Evolutionary conservation across 2,113 vertebrate species (phyloP).

Genomic region (Clarias macrocephalus): DNA sequence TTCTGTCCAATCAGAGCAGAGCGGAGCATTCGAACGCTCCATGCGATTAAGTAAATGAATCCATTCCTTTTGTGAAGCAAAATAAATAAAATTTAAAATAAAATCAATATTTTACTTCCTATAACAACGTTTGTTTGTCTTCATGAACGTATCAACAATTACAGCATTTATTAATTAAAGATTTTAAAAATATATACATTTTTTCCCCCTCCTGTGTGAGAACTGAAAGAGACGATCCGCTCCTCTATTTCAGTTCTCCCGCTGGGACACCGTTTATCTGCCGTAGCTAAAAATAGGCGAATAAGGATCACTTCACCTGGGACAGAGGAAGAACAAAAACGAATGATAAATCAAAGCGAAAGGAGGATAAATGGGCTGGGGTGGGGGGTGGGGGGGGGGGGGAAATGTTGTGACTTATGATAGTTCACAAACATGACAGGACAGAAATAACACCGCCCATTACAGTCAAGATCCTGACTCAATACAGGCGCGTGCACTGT

Average conservation of each 20-base stretch:
- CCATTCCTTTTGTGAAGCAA: too few relatives aligned
- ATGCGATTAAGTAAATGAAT: too few relatives aligned
- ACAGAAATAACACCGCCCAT: background rate
- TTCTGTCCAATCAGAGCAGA: too few relatives aligned
- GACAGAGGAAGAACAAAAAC: slow-evolving; percentile 37
- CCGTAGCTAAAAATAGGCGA: slow-evolving; percentile 69
- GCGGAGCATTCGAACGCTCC: too few relatives aligned
- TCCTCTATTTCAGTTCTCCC: slow-evolving; percentile 57
- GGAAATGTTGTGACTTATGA: background rate
- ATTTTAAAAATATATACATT: too few relatives aligned
- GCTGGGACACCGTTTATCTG: slow-evolving; percentile 64
- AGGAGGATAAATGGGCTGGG: background rate
- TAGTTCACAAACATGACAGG: background rate
- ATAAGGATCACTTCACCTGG: slow-evolving; percentile 60
- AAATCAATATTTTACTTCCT: background rate
- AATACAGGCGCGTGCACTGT: background rate
- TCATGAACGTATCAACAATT: too few relatives aligned
- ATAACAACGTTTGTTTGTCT: background rate
- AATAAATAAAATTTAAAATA: background rate
- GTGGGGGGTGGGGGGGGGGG: background rate
- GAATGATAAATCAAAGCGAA: slow-evolving; percentile 5
- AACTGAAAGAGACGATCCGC: slow-evolving; percentile 47
- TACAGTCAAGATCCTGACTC: background rate
- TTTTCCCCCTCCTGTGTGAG: background rate
- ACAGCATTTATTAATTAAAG: too few relatives aligned